phyloP scores from a whole-genome alignment of 92 coral and sea anemone species.

The Actinernus sp. region DNA sequence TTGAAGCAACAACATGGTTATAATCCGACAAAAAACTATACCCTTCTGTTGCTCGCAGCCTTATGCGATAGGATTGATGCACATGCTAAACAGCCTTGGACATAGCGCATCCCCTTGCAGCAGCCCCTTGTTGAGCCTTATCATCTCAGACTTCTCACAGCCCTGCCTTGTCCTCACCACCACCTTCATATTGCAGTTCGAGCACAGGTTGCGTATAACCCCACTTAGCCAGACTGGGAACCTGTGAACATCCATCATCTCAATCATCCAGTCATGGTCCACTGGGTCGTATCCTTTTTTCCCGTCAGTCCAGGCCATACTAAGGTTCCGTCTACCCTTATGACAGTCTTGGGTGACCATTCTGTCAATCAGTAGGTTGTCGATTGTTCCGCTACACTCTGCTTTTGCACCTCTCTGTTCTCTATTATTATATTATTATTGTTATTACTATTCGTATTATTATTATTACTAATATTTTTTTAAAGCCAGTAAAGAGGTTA shows the following conservation, averaged over 20 bases:
- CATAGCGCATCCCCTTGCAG: slow-evolving; percentile 47
- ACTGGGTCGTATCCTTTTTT: slow-evolving; percentile 47
- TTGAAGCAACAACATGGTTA: too few species aligned
- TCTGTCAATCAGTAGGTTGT: slow-evolving; percentile 68
- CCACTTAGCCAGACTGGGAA: slow-evolving; percentile 54
- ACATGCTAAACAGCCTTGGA: slow-evolving; percentile 36
- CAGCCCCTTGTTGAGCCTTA: slow-evolving; percentile 42
- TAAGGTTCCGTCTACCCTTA: slow-evolving; percentile 27
- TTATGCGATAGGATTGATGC: slow-evolving; percentile 6
- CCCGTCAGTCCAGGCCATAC: slow-evolving; percentile 72
- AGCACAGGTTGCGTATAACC: slow-evolving; percentile 25
- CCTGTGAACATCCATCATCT: slow-evolving; percentile 37
- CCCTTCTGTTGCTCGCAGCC: too few species aligned
- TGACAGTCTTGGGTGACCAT: slow-evolving; percentile 55
- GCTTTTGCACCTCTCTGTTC: slow-evolving; percentile 44
- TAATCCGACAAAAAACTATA: too few species aligned
- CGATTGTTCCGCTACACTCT: slow-evolving; percentile 49
- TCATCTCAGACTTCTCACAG: slow-evolving; percentile 25
- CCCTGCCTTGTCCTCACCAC: slow-evolving; percentile 33
- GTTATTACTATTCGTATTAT: too few species aligned
- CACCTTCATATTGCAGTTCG: slow-evolving; percentile 51
- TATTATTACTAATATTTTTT: too few species aligned
- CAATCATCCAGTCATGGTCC: slow-evolving; percentile 29
- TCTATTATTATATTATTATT: too few species aligned
- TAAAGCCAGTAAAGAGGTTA: too few species aligned